phyloP scores from a whole-genome alignment of 2,113 vertebrate genomes.

The Cryptotis parvus region DNA sequence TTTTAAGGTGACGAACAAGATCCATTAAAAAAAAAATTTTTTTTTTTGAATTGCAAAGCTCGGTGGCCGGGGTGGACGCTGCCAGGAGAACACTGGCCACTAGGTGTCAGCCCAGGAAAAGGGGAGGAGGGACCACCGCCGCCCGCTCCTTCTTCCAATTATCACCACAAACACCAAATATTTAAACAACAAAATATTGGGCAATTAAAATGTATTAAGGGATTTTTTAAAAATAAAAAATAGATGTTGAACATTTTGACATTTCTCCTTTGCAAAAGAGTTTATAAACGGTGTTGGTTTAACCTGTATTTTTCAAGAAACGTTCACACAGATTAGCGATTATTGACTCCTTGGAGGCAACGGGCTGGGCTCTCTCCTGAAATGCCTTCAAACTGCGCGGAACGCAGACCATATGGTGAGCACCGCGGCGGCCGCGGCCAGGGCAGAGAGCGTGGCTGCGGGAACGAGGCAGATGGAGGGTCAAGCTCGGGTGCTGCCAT shows the following conservation, averaged over 20 bases:
- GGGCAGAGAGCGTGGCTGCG: neutral
- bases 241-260: slow-evolving; percentile 77
- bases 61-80: neutral
- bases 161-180: slow-evolving; percentile 62
- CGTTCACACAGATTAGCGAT: slow-evolving; percentile 69
- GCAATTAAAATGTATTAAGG: slow-evolving; percentile 81
- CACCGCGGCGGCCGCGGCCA: neutral
- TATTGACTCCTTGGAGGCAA: slow-evolving; percentile 67
- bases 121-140: slow-evolving; percentile 26
- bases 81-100: slow-evolving; percentile 75
- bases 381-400: slow-evolving; percentile 48
- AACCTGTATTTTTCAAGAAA: slow-evolving; percentile 75
- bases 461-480: slow-evolving; percentile 62
- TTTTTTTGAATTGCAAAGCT: slow-evolving; percentile 18
- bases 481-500: slow-evolving; percentile 31
- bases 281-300: slow-evolving; percentile 76
- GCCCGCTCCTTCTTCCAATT: slow-evolving; percentile 48
- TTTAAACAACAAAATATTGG: slow-evolving; percentile 81
- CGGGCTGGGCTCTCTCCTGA: slow-evolving; percentile 58
- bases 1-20: slow-evolving; percentile 52
- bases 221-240: slow-evolving; percentile 62
- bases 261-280: slow-evolving; percentile 73
- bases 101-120: slow-evolving; percentile 89
- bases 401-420: slow-evolving; percentile 54
- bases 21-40: neutral